phyloP scores from a whole-genome alignment of 2,888 invertebrate genomes.

The Tinea pellionella region DNA sequence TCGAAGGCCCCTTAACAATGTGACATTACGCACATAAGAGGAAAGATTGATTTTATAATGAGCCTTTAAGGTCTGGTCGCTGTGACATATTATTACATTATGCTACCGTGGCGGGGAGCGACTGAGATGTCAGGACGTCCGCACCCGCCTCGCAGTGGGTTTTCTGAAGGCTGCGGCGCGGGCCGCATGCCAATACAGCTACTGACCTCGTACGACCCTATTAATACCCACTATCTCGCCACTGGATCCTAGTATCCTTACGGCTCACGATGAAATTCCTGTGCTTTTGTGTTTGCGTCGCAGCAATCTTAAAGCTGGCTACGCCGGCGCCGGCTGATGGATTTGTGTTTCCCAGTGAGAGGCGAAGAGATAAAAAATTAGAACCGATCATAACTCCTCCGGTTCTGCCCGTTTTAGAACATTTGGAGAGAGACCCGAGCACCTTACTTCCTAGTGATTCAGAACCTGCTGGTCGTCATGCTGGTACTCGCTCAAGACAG shows the following conservation, averaged over 20 bases:
- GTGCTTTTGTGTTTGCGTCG: constrained; percentile 37
- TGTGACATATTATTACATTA: constrained; percentile 3
- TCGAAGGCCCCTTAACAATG: constrained; percentile 7
- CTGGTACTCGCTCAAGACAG: neutral
- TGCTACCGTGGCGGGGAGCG: constrained; percentile 36
- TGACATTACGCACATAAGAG: constrained; percentile 10
- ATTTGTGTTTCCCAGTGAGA: constrained; percentile 52
- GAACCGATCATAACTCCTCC: constrained; percentile 62
- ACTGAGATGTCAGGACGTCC: constrained; percentile 46
- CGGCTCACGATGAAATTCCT: constrained; percentile 50
- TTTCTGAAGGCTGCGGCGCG: constrained; percentile 68
- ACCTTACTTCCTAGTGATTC: constrained; percentile 49
- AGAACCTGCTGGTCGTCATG: constrained; percentile 15
- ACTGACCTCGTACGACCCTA: constrained; percentile 60
- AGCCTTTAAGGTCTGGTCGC: neutral
- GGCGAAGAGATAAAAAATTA: constrained; percentile 39
- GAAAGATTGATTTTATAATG: constrained; percentile 1
- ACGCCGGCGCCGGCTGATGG: constrained; percentile 42
- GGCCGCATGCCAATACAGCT: constrained; percentile 63
- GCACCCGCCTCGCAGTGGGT: constrained; percentile 55
- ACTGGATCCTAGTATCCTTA: constrained; percentile 42
- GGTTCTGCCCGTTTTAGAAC: constrained; percentile 58
- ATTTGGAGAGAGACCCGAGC: constrained; percentile 62
- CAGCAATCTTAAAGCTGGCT: constrained; percentile 27
- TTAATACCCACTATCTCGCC: constrained; percentile 58